Evolutionary conservation across 2,797 vertebrate species (phyloP).

Genomic region (Garrulus glandarius): DNA sequence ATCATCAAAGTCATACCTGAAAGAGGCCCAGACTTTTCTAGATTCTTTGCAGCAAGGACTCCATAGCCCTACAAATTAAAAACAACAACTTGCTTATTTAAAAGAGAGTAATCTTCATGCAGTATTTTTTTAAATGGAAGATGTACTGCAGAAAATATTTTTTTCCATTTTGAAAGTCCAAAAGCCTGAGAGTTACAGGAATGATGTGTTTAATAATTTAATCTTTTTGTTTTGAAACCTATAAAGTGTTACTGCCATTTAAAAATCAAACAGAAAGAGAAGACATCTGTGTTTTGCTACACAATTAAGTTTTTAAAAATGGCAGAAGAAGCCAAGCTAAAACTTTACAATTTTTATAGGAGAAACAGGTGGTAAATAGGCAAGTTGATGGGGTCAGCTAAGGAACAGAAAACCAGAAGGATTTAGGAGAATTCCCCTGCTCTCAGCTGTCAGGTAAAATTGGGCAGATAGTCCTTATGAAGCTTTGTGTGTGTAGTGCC

Average conservation of each 20-base stretch:
- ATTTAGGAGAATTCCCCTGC: neutral
- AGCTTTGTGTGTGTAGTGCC: neutral
- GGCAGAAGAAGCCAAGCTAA: neutral
- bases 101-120: neutral
- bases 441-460: neutral
- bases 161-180: neutral
- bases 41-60: neutral
- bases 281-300: fast-evolving
- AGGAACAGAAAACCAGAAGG: neutral
- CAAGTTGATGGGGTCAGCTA: neutral
- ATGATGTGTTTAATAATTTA: neutral
- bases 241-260: neutral
- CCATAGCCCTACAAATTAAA: neutral
- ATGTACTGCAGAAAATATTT: neutral
- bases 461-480: neutral
- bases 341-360: neutral
- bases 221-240: neutral
- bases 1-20: neutral
- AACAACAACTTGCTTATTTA: neutral
- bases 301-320: neutral
- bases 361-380: neutral
- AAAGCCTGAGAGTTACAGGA: neutral
- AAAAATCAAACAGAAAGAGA: neutral
- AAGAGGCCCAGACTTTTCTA: neutral
- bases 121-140: neutral